Base-by-base conservation (phyloP, 2,888 invertebrate genomes). In the Heliconius charithonia region DNA sequence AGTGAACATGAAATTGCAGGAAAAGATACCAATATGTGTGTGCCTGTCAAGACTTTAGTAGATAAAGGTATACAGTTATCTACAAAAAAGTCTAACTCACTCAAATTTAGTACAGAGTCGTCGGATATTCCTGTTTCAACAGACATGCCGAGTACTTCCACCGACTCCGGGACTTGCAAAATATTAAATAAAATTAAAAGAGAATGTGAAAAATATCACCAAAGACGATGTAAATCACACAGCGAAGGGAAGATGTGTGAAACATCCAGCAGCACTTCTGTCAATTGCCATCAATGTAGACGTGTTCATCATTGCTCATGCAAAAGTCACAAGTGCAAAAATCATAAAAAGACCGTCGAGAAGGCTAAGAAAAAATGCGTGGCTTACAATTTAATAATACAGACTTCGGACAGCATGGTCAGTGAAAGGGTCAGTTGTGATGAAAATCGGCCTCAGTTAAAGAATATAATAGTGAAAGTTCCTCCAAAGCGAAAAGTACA, bases 341-440 rank as follows among this genome's bases (percentile, higher is more conserved):
- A 84, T 19, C 85, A 89, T 71, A 89, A 85, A 77, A 81, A 86
- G 4, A 79, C 81, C 1, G 82, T 82, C 6, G 93, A 93, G 13
- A 93, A 91, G 79, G 32, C 83, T 0, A 90, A 89, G 78, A 93
- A 92, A 80, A 93, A 91, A 83, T 89, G 92, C 69, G 87, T 95
- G 0, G 95, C 95, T 13, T 95, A 95, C 83, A 95, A 95, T 82
- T 85, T 95, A 67, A 93, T 95, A n/a, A 86, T 95, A 75, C 93
- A 95, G 83, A 91, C 93, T 13, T 93, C 94, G 1, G 95, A 95
- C 62, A 93, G 93, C 80, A 81, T 93, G 82, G 80, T 91, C 2
- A 91, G 92, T 77, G 93, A 94, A 76, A 92, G 92, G 45, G 84
- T 87, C 0, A 77, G 83, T 6, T 84, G 84, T 59, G 84, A 85